Conservation (phyloP, 2,888 invertebrate genomes). For the Leptinotarsa tumamoca region DNA sequence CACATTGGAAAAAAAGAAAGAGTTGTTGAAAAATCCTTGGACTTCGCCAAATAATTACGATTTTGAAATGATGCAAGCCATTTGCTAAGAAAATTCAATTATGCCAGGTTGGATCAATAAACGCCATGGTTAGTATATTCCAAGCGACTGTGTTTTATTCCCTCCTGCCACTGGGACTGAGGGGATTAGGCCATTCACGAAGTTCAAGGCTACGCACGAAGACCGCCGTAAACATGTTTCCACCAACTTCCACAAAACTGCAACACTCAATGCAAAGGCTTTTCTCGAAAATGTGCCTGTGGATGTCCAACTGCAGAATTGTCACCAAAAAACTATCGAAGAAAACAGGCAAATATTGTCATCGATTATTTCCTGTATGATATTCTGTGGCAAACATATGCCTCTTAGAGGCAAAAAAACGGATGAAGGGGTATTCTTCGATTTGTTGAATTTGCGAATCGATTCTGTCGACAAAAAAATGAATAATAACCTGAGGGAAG, state of each 20-base stretch:
- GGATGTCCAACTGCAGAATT: constrained; percentile 24
- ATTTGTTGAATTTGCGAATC: constrained; percentile 48
- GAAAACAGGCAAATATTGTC: constrained; percentile 43
- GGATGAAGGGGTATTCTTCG: constrained; percentile 46
- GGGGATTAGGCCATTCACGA: constrained; percentile 47
- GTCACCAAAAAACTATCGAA: constrained; percentile 36
- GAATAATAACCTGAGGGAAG: constrained; percentile 53
- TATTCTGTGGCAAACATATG: constrained; percentile 52
- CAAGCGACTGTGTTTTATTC: constrained; percentile 29
- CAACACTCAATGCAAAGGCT: constrained; percentile 44
- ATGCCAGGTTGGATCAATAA: too few relatives aligned
- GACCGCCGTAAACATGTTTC: constrained; percentile 41
- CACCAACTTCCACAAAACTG: constrained; percentile 44
- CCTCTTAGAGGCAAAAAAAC: constrained; percentile 42
- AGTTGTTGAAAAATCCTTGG: too few relatives aligned
- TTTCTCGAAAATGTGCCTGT: constrained; percentile 11
- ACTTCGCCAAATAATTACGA: too few relatives aligned
- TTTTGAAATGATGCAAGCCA: too few relatives aligned
- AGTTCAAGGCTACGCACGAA: constrained; percentile 34
- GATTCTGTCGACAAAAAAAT: constrained; percentile 49
- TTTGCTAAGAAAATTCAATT: too few relatives aligned
- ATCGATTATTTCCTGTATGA: constrained; percentile 49
- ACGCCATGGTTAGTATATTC: background rate
- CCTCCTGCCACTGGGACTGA: constrained; percentile 1
- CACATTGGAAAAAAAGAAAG: too few relatives aligned